Evolutionary conservation across 30 jellyfish, hydroid and myxozoan species (phyloP), one percentile per base, ranked within the genome.

Genomic region (Rhopilema esculentum): DNA sequence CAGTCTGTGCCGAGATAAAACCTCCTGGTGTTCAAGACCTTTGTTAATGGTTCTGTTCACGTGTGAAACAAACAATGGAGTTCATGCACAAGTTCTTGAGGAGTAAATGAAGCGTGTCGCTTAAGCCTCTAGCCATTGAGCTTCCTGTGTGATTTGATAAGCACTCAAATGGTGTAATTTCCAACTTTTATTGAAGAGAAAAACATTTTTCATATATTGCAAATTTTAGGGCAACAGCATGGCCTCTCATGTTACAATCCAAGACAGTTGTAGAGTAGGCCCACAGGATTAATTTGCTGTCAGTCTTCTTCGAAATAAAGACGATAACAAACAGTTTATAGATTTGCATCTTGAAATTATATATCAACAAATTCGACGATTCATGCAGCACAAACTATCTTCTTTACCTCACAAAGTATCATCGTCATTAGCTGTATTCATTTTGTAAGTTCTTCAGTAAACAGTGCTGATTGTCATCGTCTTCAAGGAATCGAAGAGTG

Each of bases 51-150:
- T 75, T 73, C 57, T 85, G 94, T 72, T 85, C 94, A 73, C 88
- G 94, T 62, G 94, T 27, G 21, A 27, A 62, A 40, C 20, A 62
- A 85, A 85, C 94, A 85, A 85, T 85, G 79, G 94, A 72, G 94
- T 83, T 85, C 88, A 67, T 85, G 94, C 83, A 85, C 94, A 85
- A 64, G 94, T 29, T 73, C 83, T 75, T 66, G 77, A 68, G 65
- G 82, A 77, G 79, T 68, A 73, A 85, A 21, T 84, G 94, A 85
- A 73, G 94, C 94, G 94, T 85, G 79, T 85, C 94, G 88, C 79
- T 32, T 66, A 65, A 70, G 88, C 80, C 62, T 85, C 79, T 72
- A 17, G 27, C 88, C 88, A 85, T 85, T 85, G 94, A 85, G 69
- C 88, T 22, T 85, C 66, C 94, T 8, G 82, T 66, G 88, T 85